phyloP scores from a whole-genome alignment of 2,113 vertebrate species.

The Picathartes gymnocephalus region DNA sequence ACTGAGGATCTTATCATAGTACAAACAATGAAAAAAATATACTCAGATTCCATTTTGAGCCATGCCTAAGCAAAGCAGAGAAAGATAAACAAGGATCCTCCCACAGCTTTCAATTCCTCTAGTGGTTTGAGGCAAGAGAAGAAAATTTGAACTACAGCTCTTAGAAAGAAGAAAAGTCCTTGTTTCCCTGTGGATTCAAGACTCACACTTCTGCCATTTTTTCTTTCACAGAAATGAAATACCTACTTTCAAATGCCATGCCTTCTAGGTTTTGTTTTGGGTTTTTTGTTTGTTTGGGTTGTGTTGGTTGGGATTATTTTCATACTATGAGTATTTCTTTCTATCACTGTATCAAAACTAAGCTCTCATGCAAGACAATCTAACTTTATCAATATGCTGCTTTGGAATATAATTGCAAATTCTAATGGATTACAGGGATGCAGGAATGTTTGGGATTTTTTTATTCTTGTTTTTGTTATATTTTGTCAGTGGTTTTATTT shows the following conservation, averaged over 20 bases:
- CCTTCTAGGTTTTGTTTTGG: fast-evolving
- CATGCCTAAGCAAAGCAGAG: not conserved
- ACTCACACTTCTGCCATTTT: not conserved
- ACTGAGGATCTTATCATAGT: not conserved
- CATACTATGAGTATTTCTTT: not conserved
- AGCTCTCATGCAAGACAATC: not conserved
- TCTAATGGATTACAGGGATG: not conserved
- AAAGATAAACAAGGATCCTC: not conserved
- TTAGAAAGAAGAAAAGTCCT: not conserved
- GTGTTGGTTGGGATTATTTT: not conserved
- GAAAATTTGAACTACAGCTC: not conserved
- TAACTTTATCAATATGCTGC: not conserved
- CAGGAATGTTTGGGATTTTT: not conserved
- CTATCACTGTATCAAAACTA: not conserved
- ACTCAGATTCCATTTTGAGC: not conserved
- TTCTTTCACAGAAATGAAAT: not conserved
- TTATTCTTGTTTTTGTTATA: not conserved
- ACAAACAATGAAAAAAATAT: not conserved
- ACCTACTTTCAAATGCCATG: not conserved
- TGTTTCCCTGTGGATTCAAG: not conserved
- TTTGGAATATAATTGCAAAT: not conserved
- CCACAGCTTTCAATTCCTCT: not conserved
- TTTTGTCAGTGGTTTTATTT: not conserved
- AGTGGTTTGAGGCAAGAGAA: not conserved
- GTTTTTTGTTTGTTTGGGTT: not conserved